Base-by-base conservation (phyloP, 2,888 invertebrate species). In the Stegophylla sp. region DNA sequence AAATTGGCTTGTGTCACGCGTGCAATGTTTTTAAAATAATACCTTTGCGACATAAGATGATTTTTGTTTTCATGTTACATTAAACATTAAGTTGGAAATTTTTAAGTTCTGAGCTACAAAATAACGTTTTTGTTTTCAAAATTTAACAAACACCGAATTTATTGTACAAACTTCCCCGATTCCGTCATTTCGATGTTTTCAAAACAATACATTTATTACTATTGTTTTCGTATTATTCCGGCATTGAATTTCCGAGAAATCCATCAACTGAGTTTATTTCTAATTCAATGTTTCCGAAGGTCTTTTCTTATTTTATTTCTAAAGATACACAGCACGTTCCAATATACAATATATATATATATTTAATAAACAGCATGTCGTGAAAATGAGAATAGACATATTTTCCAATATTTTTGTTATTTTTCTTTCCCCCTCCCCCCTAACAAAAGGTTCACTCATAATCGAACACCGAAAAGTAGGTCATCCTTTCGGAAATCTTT, bases 401-500 rank as follows among this genome's bases (percentile, higher is more conserved):
- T 26, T 51, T 69, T 69, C 48, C n/a, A n/a, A 12, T 43, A 1
- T 9, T 23, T 26, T 28, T 23, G 26, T 61, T 61, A 28, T 41
- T 64, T 23, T 56, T 15, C 15, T 63, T 34, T 51, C 28, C 51
- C n/a, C n/a, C n/a, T n/a, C n/a, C n/a, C n/a, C n/a, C n/a, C n/a
- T n/a, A 69, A 69, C 28, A 67, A 69, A 69, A 69, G 28, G n/a
- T 28, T 51, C 69, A 13, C 41, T 20, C n/a, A n/a, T 20, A 43
- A 43, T 34, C 4, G 41, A 43, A 12, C 17, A 45, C 45, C 13
- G n/a, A 67, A 67, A n/a, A 48, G 26, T n/a, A 48, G 12, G 48
- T 17, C 28, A 48, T 28, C 26, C 17, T 67, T 67, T 67, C 26
- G 17, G 12, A 20, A 69, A 69, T 4, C n/a, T 51, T 20, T 34